Base-by-base conservation (phyloP, 2,113 vertebrate species). In the Cranoglanis bouderius region DNA sequence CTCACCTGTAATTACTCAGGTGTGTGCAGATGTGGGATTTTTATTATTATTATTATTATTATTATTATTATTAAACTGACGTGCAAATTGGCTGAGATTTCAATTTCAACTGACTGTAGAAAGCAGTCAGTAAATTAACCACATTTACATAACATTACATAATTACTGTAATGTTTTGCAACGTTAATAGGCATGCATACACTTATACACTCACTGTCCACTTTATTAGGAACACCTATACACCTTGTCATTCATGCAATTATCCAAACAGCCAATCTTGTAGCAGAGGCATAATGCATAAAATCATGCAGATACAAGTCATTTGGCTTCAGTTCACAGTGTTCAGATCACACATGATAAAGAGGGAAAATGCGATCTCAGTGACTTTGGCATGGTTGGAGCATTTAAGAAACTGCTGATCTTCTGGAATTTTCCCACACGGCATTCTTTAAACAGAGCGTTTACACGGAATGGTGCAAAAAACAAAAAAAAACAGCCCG, bases 1-100 rank as follows among this genome's bases (percentile, higher is more conserved):
- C 24, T 85, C 46, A 65, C 82, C 87, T 85, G 82, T 82, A 85
- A 88, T 88, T 85, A 88, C 82, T 55, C 32, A 67, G 72, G 57
- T 85, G 82, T 78, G 82, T 85, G n/a, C 40, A 46, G 18, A 59
- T 65, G 57, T 77, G 70, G 32, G 55, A 55, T 51, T 21, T 35
- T 18, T 46, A 7, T 59, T 67, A 46, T 46, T 46, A 43, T 43
- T 43, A 43, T 4, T 43, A 43, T 4, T 43, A 43, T 4, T 43
- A 46, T 2, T 46, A 46, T 65, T 53, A 72, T 18, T 72, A 59
- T 38, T 24, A 82, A 80, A 32, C 24, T 57, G 49, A 57, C n/a
- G 24, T 75, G 35, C 26, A 77, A 46, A 75, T 61, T 72, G n/a
- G 10, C 49, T 72, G 63, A 53, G 84, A 35, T 70, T 26, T 53